Percentiles rank a stretch among this genome's conserved stretches.
Conservation (phyloP, 64 coral and sea anemone genomes). For the Cladopsammia gracilis region DNA sequence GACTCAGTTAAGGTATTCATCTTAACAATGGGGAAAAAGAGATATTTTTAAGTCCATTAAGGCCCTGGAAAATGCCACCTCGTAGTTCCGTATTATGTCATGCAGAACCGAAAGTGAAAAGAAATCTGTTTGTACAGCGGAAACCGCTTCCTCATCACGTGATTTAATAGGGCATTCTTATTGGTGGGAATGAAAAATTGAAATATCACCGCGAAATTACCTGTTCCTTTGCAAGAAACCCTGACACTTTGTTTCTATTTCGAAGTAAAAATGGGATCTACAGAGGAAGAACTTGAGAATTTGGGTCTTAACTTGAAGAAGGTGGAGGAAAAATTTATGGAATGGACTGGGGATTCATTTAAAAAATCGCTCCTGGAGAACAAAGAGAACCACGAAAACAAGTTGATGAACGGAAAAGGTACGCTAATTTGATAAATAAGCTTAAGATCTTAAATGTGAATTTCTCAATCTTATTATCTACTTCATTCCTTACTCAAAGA, state of each 20-base stretch:
- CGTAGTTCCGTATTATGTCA: neutral
- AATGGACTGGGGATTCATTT: conserved; percentile 50
- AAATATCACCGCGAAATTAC: conserved; percentile 22
- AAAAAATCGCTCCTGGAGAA: conserved; percentile 5
- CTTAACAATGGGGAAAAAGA: neutral
- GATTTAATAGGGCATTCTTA: neutral
- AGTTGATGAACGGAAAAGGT: conserved; percentile 34
- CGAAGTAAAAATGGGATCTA: neutral
- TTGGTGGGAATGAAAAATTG: conserved; percentile 19
- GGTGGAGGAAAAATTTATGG: conserved; percentile 58
- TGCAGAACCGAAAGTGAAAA: neutral
- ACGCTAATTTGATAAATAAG: too few species aligned
- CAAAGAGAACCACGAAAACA: conserved; percentile 23
- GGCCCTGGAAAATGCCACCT: neutral
- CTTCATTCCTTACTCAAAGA: neutral
- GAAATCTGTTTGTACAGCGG: neutral
- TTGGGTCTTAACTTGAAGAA: conserved; percentile 46
- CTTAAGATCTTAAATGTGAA: too few species aligned
- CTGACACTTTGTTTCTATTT: neutral
- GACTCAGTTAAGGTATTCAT: neutral
- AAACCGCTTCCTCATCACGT: neutral
- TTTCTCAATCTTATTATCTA: neutral
- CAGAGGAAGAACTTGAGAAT: conserved; percentile 56
- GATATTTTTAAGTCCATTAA: neutral
- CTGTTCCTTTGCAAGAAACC: neutral